Evolutionary conservation across 2,797 vertebrate genomes (phyloP).

Genomic region (Liasis olivaceus): DNA sequence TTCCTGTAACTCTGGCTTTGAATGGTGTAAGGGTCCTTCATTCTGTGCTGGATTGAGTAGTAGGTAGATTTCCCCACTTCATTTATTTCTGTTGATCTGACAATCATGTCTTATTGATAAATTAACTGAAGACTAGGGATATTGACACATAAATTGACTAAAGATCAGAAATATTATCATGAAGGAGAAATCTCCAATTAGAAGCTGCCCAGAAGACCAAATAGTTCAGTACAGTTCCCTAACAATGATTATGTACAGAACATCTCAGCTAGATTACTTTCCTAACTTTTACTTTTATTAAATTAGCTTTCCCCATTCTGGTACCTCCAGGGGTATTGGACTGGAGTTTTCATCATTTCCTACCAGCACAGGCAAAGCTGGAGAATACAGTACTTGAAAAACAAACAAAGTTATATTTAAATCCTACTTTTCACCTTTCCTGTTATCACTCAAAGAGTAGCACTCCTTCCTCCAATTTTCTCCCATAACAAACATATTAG

Average conservation of each 20-base stretch:
- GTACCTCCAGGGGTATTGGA: neutral
- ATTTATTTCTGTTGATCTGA: slow-evolving; percentile 20
- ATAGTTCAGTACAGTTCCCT: neutral
- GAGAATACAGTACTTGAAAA: neutral
- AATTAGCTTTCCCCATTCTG: neutral
- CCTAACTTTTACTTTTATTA: neutral
- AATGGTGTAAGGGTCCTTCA: neutral
- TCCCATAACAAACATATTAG: neutral
- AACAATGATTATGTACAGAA: neutral
- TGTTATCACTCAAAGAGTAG: neutral
- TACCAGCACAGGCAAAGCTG: neutral
- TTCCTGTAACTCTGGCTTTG: neutral
- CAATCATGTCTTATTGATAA: neutral
- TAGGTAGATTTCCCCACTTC: slow-evolving; percentile 41
- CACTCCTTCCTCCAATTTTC: neutral
- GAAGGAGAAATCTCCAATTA: neutral
- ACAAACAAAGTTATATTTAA: neutral
- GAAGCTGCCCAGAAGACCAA: neutral
- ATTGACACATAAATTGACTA: neutral
- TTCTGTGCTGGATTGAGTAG: slow-evolving; percentile 14
- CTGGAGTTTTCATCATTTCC: neutral
- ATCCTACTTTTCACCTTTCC: neutral
- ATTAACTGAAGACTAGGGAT: neutral
- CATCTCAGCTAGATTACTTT: neutral
- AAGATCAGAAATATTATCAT: neutral